Conservation (phyloP, 2,888 invertebrate species). For the Lydus trimaculatus region DNA sequence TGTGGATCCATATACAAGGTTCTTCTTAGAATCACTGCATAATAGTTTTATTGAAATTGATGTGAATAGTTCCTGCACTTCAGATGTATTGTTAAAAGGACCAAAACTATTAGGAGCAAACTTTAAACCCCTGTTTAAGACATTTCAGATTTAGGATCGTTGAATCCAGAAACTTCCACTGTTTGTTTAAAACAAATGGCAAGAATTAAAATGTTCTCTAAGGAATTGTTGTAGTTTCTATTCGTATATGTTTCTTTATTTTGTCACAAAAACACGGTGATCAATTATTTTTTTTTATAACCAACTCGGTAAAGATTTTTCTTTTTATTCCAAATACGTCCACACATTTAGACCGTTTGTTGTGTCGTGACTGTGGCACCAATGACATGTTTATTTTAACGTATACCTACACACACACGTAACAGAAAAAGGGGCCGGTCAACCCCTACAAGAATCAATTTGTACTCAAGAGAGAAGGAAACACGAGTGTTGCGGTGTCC, state of each 20-base stretch:
- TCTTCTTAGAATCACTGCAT: no score
- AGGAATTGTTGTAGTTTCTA: background rate
- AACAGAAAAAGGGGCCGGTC: background rate
- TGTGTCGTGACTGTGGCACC: slow-evolving; percentile 37
- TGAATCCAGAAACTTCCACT: background rate
- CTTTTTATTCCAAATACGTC: slow-evolving; percentile 17
- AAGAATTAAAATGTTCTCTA: background rate
- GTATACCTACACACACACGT: background rate
- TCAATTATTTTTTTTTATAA: slow-evolving; percentile 14
- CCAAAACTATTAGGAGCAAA: background rate
- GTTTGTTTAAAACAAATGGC: background rate
- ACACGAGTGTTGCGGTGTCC: slow-evolving; percentile 19
- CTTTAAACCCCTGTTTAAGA: background rate
- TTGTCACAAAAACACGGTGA: background rate
- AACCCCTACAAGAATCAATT: slow-evolving; percentile 37
- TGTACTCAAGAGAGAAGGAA: slow-evolving; percentile 37
- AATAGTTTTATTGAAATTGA: no score
- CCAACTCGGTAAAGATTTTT: slow-evolving; percentile 1
- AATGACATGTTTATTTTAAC: slow-evolving; percentile 41
- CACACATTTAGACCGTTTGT: slow-evolving; percentile 22
- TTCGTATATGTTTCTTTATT: background rate
- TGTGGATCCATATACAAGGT: no score
- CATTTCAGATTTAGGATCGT: background rate
- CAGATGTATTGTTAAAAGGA: background rate
- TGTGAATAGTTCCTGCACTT: no score